These are phyloP conservation scores for Odocoileus hemionus DNA, from an alignment of 2,113 vertebrate genomes.

Conservation along the genomic window DNA sequence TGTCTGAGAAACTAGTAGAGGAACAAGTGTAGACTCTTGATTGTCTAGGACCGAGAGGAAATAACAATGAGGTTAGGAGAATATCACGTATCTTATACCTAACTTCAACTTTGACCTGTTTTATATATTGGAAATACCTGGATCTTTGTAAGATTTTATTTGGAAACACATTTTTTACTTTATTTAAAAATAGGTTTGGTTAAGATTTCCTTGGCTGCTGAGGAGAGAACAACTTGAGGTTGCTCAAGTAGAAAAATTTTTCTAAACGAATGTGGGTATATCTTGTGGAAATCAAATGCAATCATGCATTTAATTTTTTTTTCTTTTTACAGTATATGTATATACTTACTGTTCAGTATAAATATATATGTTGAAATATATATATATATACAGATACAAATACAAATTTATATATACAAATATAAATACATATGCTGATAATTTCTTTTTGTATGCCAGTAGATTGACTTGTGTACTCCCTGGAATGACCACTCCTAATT, in stretches of 20 bases:
- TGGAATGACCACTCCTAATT: neutral
- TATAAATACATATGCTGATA: neutral
- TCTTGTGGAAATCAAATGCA: slow-evolving; percentile 1
- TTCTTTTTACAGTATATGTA: neutral
- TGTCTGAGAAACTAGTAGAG: neutral
- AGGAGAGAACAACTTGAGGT: neutral
- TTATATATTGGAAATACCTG: neutral
- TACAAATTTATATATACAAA: neutral
- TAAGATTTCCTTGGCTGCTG: slow-evolving; percentile 12
- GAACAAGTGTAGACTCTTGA: neutral
- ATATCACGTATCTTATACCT: neutral
- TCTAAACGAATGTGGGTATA: neutral
- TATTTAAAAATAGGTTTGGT: neutral
- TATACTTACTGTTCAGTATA: neutral
- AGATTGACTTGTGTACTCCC: neutral
- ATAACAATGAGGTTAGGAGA: neutral
- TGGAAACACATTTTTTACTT: neutral
- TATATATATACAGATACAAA: neutral
- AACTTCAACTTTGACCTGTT: neutral
- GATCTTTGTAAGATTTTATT: slow-evolving; percentile 16
- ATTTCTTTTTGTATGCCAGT: neutral
- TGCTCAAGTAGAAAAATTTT: neutral
- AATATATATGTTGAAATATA: neutral
- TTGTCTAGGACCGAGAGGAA: neutral
- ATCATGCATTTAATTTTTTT: neutral